Evolutionary conservation across 2,113 vertebrate species (phyloP).

Genomic region (Scortum barcoo): DNA sequence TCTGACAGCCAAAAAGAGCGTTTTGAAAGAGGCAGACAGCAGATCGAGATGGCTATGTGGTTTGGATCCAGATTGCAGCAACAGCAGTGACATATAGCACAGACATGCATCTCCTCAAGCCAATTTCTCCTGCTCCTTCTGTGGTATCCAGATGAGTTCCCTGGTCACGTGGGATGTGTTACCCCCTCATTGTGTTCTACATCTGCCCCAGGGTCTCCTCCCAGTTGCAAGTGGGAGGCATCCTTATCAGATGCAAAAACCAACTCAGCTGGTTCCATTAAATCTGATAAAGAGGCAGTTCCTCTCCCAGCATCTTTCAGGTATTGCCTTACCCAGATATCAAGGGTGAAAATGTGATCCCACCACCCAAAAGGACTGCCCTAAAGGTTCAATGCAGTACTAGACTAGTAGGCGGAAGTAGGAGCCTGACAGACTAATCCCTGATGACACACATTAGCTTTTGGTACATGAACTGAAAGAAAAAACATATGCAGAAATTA

Average conservation of each 20-base stretch:
- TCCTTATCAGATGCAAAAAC: constrained; percentile 7
- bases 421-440: background rate
- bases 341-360: background rate
- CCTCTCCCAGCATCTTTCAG: background rate
- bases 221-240: constrained; percentile 5
- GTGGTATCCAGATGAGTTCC: background rate
- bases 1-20: constrained; percentile 1
- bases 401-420: background rate
- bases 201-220: constrained; percentile 29
- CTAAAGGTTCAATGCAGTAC: background rate
- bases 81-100: background rate
- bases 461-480: background rate
- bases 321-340: background rate
- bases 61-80: background rate
- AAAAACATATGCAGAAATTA: background rate
- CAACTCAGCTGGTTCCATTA: background rate
- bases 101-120: background rate
- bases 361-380: background rate
- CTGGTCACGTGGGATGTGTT: constrained; percentile 18
- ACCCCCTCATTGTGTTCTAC: constrained; percentile 18
- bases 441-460: background rate
- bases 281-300: background rate
- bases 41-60: constrained; percentile 13
- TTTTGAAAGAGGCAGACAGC: constrained; percentile 1
- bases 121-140: background rate